Base-by-base conservation (phyloP, 2,113 vertebrate genomes). In the Isurus oxyrinchus region DNA sequence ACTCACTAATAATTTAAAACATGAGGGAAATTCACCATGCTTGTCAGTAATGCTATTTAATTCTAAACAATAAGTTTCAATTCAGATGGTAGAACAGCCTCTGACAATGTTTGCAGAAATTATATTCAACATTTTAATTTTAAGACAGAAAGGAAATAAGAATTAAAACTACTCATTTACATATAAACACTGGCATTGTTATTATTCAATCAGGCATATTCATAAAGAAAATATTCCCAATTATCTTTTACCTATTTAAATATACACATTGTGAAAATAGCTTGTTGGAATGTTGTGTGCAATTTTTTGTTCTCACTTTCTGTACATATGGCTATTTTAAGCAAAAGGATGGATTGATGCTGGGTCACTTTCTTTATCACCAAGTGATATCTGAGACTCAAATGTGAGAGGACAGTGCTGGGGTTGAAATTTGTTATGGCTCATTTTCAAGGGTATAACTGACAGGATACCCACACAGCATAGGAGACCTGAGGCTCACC, bases 191-290 rank as follows among this genome's bases (percentile, higher is more conserved):
- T 95, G 93, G 35, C 3, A 95, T 53, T 95, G 69, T 66, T 49
- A 67, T 95, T 69, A 49, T 49, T 95, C 61, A 95, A 95, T 95
- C 40, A 27, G 40, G n/a, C 93, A 95, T 40, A 27, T 69, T 69
- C 93, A 67, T 19, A 94, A 63, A 35, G 59, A 72, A 31, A 35
- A 94, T 4, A n/a, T 94, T 40, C 59, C 61, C 14, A 95, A 67
- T 67, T 66, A 95, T 5, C 93, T 25, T 55, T 66, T 49, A 63
- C 40, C 93, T 67, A 67, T 67, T 69, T 44, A 69, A 49, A 95
- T 95, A 66, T 67, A 31, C 63, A 69, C 13, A 67, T 95, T 95
- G 44, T 95, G 40, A 67, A 95, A 95, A 95, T 95, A 49, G 40
- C 44, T 21, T 95, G 61, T 44, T 19, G n/a, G 61, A 19, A 40